A percentile compares a stretch with the other conserved stretches of the same genome.
These are phyloP conservation scores for Corythornis cristatus DNA, from an alignment of 2,113 vertebrate species.

Conservation along the genomic window DNA sequence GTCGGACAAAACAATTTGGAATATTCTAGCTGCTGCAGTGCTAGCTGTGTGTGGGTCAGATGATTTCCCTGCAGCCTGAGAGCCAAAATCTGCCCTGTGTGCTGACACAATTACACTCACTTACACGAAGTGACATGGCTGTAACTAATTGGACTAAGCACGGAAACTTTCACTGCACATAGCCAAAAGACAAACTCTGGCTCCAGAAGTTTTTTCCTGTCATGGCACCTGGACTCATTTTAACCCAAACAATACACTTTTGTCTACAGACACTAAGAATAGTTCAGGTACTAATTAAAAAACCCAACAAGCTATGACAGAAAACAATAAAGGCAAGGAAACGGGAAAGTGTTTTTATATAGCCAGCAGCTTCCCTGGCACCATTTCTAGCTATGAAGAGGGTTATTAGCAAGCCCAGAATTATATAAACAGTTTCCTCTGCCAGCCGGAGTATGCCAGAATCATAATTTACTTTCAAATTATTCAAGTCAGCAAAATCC, in stretches of 20 bases:
- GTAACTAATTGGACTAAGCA: slow-evolving; percentile 46
- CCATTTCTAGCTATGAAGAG: slow-evolving; percentile 47
- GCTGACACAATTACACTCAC: background rate
- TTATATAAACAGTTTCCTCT: slow-evolving; percentile 63
- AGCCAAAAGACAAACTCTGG: slow-evolving; percentile 9
- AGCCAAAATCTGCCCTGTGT: background rate
- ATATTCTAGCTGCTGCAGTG: background rate
- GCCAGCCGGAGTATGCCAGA: slow-evolving; percentile 27
- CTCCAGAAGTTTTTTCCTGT: background rate
- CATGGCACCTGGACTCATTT: slow-evolving; percentile 45
- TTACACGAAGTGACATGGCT: background rate
- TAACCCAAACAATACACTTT: slow-evolving; percentile 1
- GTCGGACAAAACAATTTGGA: background rate
- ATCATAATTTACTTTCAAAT: slow-evolving; percentile 36
- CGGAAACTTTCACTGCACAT: background rate
- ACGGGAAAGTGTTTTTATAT: slow-evolving; percentile 23
- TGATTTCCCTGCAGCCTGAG: background rate
- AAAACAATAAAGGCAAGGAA: slow-evolving; percentile 60
- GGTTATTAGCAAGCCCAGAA: slow-evolving; percentile 54
- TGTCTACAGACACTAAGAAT: slow-evolving; percentile 48
- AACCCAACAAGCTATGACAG: slow-evolving; percentile 36
- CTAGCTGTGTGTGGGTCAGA: background rate
- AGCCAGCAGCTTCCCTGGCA: slow-evolving; percentile 66
- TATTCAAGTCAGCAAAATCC: slow-evolving; percentile 57
- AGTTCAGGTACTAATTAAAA: slow-evolving; percentile 44